These are phyloP conservation scores for Acromyrmex heyeri DNA, from an alignment of 1,140 invertebrate species.

Conservation along the genomic window DNA sequence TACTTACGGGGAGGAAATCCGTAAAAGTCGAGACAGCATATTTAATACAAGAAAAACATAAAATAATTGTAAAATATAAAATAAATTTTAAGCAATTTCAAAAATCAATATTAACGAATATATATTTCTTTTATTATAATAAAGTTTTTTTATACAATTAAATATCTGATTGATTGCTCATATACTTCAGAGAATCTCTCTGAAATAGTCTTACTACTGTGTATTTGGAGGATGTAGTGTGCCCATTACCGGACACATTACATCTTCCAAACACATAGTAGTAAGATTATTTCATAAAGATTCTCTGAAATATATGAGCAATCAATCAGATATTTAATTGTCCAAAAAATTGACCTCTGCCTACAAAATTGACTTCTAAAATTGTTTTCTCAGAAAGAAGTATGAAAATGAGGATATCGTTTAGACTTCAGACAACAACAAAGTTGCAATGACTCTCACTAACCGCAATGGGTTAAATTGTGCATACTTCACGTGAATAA, in stretches of 20 bases:
- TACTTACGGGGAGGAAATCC: too few relatives aligned
- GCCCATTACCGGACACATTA: background rate
- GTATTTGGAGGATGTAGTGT: background rate
- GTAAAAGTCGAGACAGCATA: too few relatives aligned
- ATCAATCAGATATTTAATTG: background rate
- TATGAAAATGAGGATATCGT: slow-evolving; percentile 52
- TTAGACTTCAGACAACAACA: slow-evolving; percentile 15
- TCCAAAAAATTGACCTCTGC: background rate
- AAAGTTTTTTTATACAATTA: background rate
- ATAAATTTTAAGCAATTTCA: too few relatives aligned
- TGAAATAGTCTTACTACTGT: slow-evolving; percentile 30
- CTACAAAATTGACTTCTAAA: slow-evolving; percentile 10
- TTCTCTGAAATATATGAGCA: slow-evolving; percentile 38
- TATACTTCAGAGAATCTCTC: slow-evolving; percentile 37
- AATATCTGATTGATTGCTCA: background rate
- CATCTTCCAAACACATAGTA: slow-evolving; percentile 1
- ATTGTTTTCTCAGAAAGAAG: slow-evolving; percentile 39
- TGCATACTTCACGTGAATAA: slow-evolving; percentile 28
- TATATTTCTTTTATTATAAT: background rate
- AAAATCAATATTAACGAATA: background rate
- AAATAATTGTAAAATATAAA: too few relatives aligned
- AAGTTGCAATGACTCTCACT: slow-evolving; percentile 18
- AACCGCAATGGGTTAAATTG: slow-evolving; percentile 25
- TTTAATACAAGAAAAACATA: too few relatives aligned
- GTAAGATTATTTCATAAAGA: slow-evolving; percentile 35